phyloP scores from a whole-genome alignment of 35 echinoderm and acorn worm species.

The Apostichopus japonicus region DNA sequence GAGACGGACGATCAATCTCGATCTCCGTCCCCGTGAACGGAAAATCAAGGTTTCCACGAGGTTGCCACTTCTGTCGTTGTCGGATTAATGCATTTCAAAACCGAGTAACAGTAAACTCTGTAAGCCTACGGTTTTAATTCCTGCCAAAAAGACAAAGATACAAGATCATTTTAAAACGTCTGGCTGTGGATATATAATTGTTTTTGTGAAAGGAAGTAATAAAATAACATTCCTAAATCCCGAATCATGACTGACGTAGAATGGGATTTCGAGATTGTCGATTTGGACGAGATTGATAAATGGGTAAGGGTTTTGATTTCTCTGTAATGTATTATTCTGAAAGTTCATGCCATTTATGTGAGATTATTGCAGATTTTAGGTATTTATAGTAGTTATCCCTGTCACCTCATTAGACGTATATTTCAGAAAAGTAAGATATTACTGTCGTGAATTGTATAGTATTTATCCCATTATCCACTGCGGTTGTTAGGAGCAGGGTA shows the following conservation, averaged over 20 bases:
- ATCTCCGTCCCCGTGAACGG: neutral
- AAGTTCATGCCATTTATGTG: too few species aligned
- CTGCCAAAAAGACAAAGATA: too few species aligned
- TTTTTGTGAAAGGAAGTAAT: neutral
- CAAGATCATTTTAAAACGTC: neutral
- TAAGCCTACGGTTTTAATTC: neutral
- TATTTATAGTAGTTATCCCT: too few species aligned
- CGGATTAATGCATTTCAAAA: neutral
- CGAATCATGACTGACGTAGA: slow-evolving; percentile 59
- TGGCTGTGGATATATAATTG: neutral
- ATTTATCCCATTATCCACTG: too few species aligned
- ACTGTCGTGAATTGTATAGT: too few species aligned
- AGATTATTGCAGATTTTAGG: too few species aligned
- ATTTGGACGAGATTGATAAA: slow-evolving; percentile 75
- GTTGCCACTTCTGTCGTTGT: neutral
- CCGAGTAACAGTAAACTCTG: neutral
- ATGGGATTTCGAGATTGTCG: slow-evolving; percentile 78
- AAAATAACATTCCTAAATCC: neutral
- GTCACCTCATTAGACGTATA: too few species aligned
- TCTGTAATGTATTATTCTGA: too few species aligned
- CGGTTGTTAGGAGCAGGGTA: too few species aligned
- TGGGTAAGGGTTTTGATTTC: slow-evolving; percentile 60
- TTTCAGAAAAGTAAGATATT: too few species aligned
- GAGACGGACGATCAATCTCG: too few species aligned
- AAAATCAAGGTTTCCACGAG: neutral